These are phyloP conservation scores for Halcyon chelicuti DNA, from an alignment of 2,797 vertebrate genomes.

Conservation along the genomic window DNA sequence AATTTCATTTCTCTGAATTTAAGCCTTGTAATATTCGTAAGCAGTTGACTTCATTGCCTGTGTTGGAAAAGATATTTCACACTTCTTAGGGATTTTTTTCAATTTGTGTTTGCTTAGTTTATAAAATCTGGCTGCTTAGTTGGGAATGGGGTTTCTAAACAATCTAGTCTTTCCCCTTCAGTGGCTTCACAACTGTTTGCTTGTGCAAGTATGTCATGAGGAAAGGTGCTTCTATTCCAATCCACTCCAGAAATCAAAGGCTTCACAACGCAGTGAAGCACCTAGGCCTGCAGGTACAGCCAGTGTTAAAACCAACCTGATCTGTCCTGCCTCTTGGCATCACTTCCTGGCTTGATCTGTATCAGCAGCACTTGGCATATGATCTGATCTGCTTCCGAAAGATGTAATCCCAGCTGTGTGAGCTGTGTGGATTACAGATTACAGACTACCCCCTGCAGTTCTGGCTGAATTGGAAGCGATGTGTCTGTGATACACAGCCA, in stretches of 20 bases:
- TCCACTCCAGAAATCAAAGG: background rate
- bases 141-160: background rate
- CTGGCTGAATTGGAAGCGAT: accelerated
- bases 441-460: background rate
- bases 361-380: background rate
- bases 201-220: background rate
- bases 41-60: background rate
- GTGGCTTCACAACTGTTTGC: background rate
- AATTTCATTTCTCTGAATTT: background rate
- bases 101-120: background rate
- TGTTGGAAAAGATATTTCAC: background rate
- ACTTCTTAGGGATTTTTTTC: background rate
- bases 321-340: background rate
- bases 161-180: background rate
- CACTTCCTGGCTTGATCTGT: background rate
- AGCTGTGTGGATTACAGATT: background rate
- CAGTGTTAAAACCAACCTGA: background rate
- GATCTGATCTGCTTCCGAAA: background rate
- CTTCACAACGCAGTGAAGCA: background rate
- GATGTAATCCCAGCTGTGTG: accelerated
- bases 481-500: background rate
- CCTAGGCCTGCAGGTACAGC: background rate
- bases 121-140: background rate
- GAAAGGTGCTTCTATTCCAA: background rate
- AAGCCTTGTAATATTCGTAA: background rate